phyloP scores from a whole-genome alignment of 2,113 vertebrate genomes.

The Myrmophylax atrothorax region DNA sequence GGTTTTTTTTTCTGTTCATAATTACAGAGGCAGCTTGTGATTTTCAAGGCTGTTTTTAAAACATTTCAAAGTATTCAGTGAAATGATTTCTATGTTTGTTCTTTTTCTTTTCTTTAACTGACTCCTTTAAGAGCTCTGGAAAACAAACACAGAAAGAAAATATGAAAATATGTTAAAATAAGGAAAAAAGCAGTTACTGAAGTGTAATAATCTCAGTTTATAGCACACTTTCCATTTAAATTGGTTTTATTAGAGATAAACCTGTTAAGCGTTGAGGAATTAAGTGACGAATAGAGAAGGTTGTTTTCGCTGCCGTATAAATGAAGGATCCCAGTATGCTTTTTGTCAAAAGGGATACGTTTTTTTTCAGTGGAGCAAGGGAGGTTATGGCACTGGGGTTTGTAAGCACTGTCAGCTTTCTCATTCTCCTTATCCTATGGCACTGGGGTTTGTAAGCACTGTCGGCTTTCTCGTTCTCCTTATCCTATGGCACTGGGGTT shows the following conservation, averaged over 20 bases:
- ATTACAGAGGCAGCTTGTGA: constrained; percentile 1
- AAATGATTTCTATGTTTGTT: neutral
- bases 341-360: neutral
- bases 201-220: constrained; percentile 59
- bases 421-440: neutral
- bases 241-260: constrained; percentile 65
- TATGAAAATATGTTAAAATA: constrained; percentile 53
- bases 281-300: constrained; percentile 23
- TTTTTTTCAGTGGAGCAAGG: neutral
- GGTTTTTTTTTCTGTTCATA: constrained; percentile 16
- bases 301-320: constrained; percentile 6
- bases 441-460: neutral
- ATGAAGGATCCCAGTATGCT: neutral
- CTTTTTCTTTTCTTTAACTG: neutral
- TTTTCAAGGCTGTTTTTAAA: constrained; percentile 32
- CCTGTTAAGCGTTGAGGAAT: constrained; percentile 54
- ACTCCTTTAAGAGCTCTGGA: neutral
- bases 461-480: constrained; percentile 6
- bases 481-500: neutral
- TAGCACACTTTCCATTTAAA: constrained; percentile 60
- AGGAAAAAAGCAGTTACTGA: constrained; percentile 51
- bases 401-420: neutral
- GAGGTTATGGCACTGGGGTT: neutral
- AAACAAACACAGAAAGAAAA: constrained; percentile 7
- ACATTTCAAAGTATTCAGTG: neutral